These are phyloP conservation scores for Odontophorus gujanensis DNA, from an alignment of 2,113 vertebrate species.

Conservation along the genomic window DNA sequence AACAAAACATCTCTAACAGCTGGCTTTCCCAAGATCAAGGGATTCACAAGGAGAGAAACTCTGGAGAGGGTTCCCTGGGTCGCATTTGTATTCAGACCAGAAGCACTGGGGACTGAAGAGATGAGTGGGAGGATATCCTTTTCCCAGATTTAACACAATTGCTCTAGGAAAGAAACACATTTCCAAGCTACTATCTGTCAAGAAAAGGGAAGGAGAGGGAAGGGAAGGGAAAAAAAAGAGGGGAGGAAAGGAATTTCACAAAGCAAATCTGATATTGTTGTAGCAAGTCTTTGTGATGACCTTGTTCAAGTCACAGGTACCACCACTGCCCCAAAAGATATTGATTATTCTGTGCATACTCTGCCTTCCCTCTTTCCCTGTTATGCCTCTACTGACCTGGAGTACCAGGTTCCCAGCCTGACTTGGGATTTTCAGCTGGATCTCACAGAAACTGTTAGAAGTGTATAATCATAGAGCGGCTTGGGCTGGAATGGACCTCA, in stretches of 20 bases:
- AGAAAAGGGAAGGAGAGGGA: no score
- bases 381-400: neutral
- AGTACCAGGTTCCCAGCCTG: neutral
- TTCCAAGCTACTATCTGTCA: neutral
- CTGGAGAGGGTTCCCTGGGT: neutral
- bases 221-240: neutral
- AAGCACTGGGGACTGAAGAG: neutral
- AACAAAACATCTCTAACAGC: accelerated
- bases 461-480: neutral
- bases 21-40: neutral
- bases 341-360: neutral
- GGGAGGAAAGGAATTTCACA: neutral
- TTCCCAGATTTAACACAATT: neutral
- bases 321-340: neutral
- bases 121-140: neutral
- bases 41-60: neutral
- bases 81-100: neutral
- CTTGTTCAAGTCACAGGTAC: neutral
- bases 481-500: no score
- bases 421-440: neutral
- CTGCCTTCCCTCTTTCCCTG: neutral
- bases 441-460: neutral
- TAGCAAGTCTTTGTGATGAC: neutral
- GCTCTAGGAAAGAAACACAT: neutral
- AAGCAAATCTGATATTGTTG: neutral